These are phyloP conservation scores for Phymorhynchus buccinoides DNA, from an alignment of 1,140 invertebrate species.

Conservation along the genomic window DNA sequence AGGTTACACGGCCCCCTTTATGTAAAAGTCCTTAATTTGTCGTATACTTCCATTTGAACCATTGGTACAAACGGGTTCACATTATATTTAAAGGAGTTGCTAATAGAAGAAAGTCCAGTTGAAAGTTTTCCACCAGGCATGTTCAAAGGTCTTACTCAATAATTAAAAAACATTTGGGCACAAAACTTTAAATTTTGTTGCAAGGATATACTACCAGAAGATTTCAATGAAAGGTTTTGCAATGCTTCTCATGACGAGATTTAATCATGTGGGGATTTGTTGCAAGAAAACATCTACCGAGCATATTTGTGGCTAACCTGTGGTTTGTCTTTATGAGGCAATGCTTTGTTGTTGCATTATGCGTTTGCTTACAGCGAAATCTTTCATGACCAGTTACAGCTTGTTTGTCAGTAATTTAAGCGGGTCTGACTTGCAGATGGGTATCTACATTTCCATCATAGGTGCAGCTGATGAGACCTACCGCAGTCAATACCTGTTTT, in stretches of 20 bases:
- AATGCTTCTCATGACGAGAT: constrained; percentile 34
- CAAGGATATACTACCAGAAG: neutral
- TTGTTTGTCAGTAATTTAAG: constrained; percentile 56
- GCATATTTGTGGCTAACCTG: constrained; percentile 49
- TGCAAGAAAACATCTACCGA: constrained; percentile 40
- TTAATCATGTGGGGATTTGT: constrained; percentile 54
- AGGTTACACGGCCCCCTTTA: too few relatives aligned
- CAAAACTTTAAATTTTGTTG: neutral
- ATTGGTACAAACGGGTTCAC: neutral
- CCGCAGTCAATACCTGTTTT: constrained; percentile 52
- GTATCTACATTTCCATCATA: constrained; percentile 63
- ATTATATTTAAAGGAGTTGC: neutral
- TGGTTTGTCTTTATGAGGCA: constrained; percentile 47
- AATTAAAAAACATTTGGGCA: neutral
- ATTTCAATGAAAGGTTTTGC: neutral
- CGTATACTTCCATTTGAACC: neutral
- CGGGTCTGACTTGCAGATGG: constrained; percentile 63
- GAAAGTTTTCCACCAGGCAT: neutral
- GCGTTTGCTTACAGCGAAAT: neutral
- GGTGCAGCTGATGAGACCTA: constrained; percentile 54
- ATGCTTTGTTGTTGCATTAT: constrained; percentile 38
- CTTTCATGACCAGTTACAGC: constrained; percentile 3
- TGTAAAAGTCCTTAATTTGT: neutral
- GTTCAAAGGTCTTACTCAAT: neutral
- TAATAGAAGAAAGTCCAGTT: neutral